Evolutionary conservation across 2,113 vertebrate genomes (phyloP).

Genomic region (Paratilapia polleni): DNA sequence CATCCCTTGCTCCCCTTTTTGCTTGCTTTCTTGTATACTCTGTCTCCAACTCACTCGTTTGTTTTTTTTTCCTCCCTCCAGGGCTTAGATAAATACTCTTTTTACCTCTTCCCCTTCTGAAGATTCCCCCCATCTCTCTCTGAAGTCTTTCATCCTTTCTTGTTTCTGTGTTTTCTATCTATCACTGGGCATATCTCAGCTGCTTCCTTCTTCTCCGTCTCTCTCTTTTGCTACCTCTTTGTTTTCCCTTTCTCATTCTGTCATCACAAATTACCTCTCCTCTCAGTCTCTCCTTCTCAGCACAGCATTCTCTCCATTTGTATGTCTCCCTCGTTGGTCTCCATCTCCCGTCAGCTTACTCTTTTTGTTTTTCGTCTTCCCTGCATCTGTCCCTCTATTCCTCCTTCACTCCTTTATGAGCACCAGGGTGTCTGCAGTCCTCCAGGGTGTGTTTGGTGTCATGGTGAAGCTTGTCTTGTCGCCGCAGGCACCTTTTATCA

Average conservation of each 20-base stretch:
- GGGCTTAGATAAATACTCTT: conserved; percentile 48
- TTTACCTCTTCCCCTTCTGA: conserved; percentile 33
- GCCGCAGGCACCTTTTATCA: conserved; percentile 54
- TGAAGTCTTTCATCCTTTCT: conserved; percentile 55
- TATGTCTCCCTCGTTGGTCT: conserved; percentile 7
- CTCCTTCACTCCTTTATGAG: conserved; percentile 28
- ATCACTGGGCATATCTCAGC: conserved; percentile 40
- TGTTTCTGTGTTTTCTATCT: conserved; percentile 52
- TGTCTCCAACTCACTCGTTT: conserved; percentile 4
- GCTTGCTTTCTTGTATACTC: conserved; percentile 32
- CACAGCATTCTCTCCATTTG: conserved; percentile 12
- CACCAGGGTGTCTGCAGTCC: conserved; percentile 40
- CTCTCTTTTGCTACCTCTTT: conserved; percentile 43
- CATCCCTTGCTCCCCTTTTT: conserved; percentile 35
- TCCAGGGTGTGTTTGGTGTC: conserved; percentile 57
- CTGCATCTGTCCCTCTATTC: conserved; percentile 23
- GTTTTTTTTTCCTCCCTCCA: not conserved
- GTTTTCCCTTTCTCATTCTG: conserved; percentile 54
- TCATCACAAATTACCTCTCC: conserved; percentile 62
- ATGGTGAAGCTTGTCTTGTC: conserved; percentile 52
- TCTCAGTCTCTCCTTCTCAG: conserved; percentile 50
- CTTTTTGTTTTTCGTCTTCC: conserved; percentile 1
- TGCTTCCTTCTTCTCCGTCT: conserved; percentile 5
- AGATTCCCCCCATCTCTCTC: conserved; percentile 35
- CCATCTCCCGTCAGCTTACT: not conserved